A percentile compares a stretch with the other conserved stretches of the same genome.
Evolutionary conservation across 1,140 invertebrate species (phyloP).

Genomic region (Pseudobourletiella spinata): DNA sequence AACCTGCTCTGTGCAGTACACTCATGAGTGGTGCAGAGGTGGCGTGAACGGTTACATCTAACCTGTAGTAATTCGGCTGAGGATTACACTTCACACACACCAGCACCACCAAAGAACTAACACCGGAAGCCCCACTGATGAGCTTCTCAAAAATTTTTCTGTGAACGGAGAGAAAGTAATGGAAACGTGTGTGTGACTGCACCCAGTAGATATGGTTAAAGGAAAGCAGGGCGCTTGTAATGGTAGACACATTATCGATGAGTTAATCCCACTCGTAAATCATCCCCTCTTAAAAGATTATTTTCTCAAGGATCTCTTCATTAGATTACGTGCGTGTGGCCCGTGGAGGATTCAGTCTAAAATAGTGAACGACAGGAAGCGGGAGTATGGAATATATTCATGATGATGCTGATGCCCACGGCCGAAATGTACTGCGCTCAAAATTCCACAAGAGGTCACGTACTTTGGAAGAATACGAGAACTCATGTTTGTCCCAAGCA

Average conservation of each 20-base stretch:
- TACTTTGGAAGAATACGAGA: too few relatives aligned
- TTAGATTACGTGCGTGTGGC: too few relatives aligned
- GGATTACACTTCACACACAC: too few relatives aligned
- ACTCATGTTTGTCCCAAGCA: too few relatives aligned
- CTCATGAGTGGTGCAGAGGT: background rate
- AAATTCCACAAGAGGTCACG: too few relatives aligned
- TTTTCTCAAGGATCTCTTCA: background rate
- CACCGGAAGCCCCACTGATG: too few relatives aligned
- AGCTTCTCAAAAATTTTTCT: background rate
- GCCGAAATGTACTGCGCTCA: background rate
- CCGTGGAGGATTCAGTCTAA: background rate
- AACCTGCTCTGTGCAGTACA: background rate
- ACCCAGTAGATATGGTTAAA: background rate
- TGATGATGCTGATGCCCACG: background rate
- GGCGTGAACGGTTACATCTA: background rate
- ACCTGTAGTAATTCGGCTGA: too few relatives aligned
- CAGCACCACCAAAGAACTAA: too few relatives aligned
- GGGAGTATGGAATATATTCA: background rate
- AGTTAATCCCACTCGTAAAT: constrained; percentile 6
- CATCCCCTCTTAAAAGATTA: background rate
- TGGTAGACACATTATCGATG: constrained; percentile 1
- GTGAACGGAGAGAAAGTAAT: background rate
- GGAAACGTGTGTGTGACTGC: background rate
- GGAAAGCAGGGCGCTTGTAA: background rate
- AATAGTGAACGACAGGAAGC: too few relatives aligned